Evolutionary conservation across 2,113 vertebrate species (phyloP), one percentile per base, ranked within the genome.

Genomic region (Cavia porcellus): DNA sequence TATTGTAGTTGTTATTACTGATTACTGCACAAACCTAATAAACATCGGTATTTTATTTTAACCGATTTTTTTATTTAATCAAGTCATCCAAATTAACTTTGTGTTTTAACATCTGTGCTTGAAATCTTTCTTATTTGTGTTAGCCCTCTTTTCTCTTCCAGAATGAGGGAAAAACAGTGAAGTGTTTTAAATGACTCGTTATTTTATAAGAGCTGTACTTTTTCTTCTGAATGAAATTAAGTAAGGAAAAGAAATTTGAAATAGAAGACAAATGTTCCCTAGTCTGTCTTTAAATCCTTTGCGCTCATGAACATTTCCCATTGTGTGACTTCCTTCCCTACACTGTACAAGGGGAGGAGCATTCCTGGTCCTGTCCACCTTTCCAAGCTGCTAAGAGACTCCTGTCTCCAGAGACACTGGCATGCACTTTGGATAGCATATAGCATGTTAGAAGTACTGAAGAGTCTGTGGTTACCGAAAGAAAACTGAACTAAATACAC

Each of bases 21-120:
- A 59, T 93, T 66, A 74, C 52, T 25, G 12, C 30, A 92, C 90
- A 96, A 94, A 66, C 5, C 3, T 47, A 24, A 52, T 90, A 50
- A 83, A 32, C 28, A 52, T 20, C 5, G 85, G 74, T n/a, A 32
- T 24, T 42, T 85, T 80, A 17, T 14, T 80, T 83, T 89, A 85
- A 96, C 19, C 47, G 52, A 92, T 74, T 52, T 93, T 94, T 96
- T 38, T 50, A 35, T 61, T 79, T 92, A 25, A 55, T 11, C 0
- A 22, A 92, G 61, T 61, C 61, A 70, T 74, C 45, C 66, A 84
- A 90, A 84, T 87, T 77, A 35, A 20, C 17, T 47, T 47, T 74
- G 82, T 89, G 24, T 77, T 94, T 84, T 20, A 84, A 91, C 59
- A 77, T 22, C 28, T 77, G 59, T 75, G n/a, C 30, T 70, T 59